phyloP scores from a whole-genome alignment of 1,140 invertebrate species.

The Gonioctena quinquepunctata region DNA sequence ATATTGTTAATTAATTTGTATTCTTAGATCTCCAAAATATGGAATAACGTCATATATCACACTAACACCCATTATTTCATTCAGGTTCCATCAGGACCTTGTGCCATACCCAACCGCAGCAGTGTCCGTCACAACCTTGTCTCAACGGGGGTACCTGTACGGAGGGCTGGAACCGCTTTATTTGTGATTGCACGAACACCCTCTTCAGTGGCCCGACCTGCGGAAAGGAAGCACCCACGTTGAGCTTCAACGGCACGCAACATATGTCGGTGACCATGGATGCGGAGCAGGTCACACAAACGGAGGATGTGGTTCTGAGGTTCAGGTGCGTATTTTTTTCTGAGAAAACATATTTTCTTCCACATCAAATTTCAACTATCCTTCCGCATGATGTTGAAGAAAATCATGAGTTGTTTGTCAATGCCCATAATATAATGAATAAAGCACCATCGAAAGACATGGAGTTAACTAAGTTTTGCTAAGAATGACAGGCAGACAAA shows the following conservation, averaged over 20 bases:
- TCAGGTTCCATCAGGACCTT: slow-evolving; percentile 82
- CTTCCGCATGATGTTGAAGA: no score
- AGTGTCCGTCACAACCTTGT: slow-evolving; percentile 85
- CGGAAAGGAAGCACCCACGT: slow-evolving; percentile 85
- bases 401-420: no score
- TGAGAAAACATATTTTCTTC: no score
- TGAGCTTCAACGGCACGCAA: slow-evolving; percentile 88
- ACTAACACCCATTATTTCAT: neutral
- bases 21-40: no score
- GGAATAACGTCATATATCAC: neutral
- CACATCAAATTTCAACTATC: no score
- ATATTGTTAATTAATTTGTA: no score
- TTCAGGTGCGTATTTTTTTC: slow-evolving; percentile 75
- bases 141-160: slow-evolving; percentile 87
- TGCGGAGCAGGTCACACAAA: slow-evolving; percentile 83
- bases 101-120: slow-evolving; percentile 78
- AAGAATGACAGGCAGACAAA: no score
- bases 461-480: no score
- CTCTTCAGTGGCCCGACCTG: slow-evolving; percentile 90
- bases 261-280: slow-evolving; percentile 66
- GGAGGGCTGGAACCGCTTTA: slow-evolving; percentile 95
- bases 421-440: no score
- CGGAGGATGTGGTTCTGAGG: slow-evolving; percentile 86
- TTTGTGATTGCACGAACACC: slow-evolving; percentile 93
- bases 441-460: no score